Base-by-base conservation (phyloP, 2,113 vertebrate genomes). In the Mionectes macconnelli region DNA sequence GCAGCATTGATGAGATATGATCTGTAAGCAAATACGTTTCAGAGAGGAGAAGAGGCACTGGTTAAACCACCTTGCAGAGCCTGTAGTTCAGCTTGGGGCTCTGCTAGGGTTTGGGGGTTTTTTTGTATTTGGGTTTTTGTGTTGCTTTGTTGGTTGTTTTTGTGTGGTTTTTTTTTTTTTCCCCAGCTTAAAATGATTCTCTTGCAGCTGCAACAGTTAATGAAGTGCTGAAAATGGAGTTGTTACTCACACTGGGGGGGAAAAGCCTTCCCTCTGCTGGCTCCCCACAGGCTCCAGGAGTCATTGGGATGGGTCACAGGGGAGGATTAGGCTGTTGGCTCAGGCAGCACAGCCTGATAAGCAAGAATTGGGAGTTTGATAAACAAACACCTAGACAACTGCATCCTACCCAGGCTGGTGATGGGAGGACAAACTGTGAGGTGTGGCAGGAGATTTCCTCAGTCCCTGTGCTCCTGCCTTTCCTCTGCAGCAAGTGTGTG, bases 351-450 rank as follows among this genome's bases (percentile, higher is more conserved):
- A 79, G 79, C 64, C 57, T n/a, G 91, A 59, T 40, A 73, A 95
- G 80, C 45, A 79, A 24, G 59, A 81, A 70, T 63, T 63, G 49
- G 57, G 66, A 85, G 40, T 68, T 88, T 14, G 33, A 73, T 52
- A 96, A 93, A 91, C 82, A 95, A 96, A 96, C 75, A 94, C 85
- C 75, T 27, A 23, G 50, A 78, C 94, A 96, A 91, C 91, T 96
- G 94, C 75, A 83, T 95, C 94, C 91, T 91, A 88, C 84, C 89
- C 91, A 74, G 82, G 70, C 3, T 49, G 73, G 86, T 37, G 89
- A 63, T 8, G 52, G 75, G 55, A 78, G 50, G 35, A 66, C 35
- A 25, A 49, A 37, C 68, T 33, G 33, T 1, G 59, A 76, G 94
- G 24, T 27, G 55, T 35, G 59, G 10, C 67, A 60, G 50, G 24